These are phyloP conservation scores for Telmatochromis brichardi DNA, from an alignment of 2,113 vertebrate species.

Conservation along the genomic window DNA sequence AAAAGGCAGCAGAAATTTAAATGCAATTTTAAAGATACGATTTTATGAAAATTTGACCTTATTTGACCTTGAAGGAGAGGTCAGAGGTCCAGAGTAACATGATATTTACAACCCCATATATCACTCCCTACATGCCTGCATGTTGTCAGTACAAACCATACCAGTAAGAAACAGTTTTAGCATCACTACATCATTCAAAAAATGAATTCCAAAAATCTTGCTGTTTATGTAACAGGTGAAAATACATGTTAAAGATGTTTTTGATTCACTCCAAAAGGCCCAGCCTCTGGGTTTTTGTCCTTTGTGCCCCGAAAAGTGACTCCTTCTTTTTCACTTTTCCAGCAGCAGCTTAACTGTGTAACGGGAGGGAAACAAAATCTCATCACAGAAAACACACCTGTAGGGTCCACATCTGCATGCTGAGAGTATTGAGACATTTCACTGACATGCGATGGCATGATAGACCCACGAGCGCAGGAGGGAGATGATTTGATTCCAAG, in stretches of 20 bases:
- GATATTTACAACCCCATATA: not conserved
- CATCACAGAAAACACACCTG: not conserved
- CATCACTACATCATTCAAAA: not conserved
- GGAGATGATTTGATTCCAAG: not conserved
- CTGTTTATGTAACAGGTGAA: not conserved
- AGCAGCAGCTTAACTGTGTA: not conserved
- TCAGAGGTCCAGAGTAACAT: not conserved
- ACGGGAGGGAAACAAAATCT: not conserved
- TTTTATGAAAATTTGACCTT: not conserved
- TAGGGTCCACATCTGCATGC: not conserved
- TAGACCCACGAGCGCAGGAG: not conserved
- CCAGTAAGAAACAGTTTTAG: not conserved
- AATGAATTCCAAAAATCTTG: not conserved
- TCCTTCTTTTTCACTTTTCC: not conserved
- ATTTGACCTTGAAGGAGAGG: not conserved
- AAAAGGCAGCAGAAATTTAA: not conserved
- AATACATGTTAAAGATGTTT: not conserved
- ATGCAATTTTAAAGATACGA: not conserved
- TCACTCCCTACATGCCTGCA: not conserved
- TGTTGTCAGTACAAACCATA: not conserved
- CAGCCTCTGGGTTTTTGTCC: not conserved
- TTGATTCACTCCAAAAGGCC: not conserved
- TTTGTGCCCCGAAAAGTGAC: not conserved
- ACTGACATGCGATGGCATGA: not conserved
- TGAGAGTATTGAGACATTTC: not conserved